Evolutionary conservation across 2,888 invertebrate genomes (phyloP).

Genomic region (Parasteatoda lunata): DNA sequence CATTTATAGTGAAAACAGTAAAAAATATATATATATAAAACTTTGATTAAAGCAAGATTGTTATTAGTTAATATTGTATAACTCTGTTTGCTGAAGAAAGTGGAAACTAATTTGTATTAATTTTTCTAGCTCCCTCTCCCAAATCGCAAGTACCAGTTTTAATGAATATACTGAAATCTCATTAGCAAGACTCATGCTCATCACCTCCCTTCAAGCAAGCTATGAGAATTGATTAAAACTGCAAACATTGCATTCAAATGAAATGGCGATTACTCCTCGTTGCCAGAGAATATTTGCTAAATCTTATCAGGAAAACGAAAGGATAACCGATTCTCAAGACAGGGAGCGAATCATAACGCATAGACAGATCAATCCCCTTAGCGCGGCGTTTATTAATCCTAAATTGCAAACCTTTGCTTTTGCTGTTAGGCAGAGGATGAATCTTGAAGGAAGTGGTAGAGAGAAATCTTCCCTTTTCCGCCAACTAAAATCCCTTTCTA

Average conservation of each 20-base stretch:
- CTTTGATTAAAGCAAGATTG: no score
- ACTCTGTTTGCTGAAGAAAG: no score
- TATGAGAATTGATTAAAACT: not conserved
- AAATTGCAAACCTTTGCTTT: constrained; percentile 18
- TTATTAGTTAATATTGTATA: no score
- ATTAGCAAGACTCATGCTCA: no score
- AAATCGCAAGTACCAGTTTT: no score
- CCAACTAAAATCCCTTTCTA: not conserved
- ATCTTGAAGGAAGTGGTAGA: not conserved
- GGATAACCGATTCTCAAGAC: constrained; percentile 3
- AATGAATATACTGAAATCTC: no score
- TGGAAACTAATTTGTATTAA: no score
- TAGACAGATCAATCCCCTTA: constrained; percentile 18
- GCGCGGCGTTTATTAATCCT: constrained; percentile 44
- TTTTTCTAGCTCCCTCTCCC: no score
- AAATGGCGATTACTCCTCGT: not conserved
- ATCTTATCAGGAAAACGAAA: not conserved
- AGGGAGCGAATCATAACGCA: not conserved
- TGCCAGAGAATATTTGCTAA: not conserved
- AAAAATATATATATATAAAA: no score
- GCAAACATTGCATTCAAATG: not conserved
- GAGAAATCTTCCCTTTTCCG: not conserved
- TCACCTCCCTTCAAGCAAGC: no score
- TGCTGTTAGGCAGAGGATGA: not conserved
- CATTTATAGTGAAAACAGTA: no score